Evolutionary conservation across 1,140 invertebrate species (phyloP).

Genomic region (Lycorma delicatula): DNA sequence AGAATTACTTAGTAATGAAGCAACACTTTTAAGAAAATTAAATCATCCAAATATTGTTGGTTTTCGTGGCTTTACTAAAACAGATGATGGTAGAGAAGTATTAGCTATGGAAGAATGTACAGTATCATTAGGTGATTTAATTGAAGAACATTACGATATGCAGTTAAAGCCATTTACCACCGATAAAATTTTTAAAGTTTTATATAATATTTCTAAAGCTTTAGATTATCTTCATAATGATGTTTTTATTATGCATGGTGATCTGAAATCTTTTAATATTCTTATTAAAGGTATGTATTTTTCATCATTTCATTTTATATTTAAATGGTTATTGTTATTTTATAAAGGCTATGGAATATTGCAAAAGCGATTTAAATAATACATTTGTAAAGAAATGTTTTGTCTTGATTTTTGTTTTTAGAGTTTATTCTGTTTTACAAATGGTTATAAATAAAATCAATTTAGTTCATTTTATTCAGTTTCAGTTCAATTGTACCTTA

Average conservation of each 20-base stretch:
- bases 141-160: conserved; percentile 56
- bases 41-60: conserved; percentile 78
- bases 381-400: too few species aligned
- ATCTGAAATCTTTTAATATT: conserved; percentile 78
- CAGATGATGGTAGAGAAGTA: conserved; percentile 41
- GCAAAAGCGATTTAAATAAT: too few species aligned
- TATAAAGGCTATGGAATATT: too few species aligned
- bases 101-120: conserved; percentile 46
- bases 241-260: conserved; percentile 65
- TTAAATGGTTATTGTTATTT: background rate
- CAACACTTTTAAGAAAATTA: conserved; percentile 55
- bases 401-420: too few species aligned
- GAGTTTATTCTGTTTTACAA: too few species aligned
- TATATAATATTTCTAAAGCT: conserved; percentile 55
- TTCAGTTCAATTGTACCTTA: too few species aligned
- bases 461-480: too few species aligned
- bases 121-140: conserved; percentile 47
- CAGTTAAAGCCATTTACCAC: conserved; percentile 49
- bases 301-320: background rate
- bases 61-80: conserved; percentile 58
- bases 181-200: conserved; percentile 52
- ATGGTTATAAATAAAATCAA: too few species aligned
- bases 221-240: conserved; percentile 69
- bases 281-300: conserved; percentile 40
- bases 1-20: conserved; percentile 57